A percentile compares a stretch with the other conserved stretches of the same genome.
Conservation (phyloP, 1,140 invertebrate genomes). For the Acromyrmex echinatior region DNA sequence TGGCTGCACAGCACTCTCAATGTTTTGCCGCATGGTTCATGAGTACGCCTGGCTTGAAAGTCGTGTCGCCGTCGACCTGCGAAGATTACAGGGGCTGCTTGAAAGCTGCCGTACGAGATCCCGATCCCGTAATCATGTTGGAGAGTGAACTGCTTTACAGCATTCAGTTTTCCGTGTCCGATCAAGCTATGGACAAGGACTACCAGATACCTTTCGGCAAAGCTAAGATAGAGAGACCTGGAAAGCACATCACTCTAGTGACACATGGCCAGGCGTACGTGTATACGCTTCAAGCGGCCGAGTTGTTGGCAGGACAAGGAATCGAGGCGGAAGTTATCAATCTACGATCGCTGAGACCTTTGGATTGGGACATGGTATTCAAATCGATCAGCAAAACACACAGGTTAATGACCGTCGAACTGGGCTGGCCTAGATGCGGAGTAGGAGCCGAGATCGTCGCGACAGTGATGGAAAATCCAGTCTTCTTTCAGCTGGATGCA, state of each 20-base stretch:
- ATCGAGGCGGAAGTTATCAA: conserved; percentile 92
- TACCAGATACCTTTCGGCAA: conserved; percentile 92
- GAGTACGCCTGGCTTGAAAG: conserved; percentile 91
- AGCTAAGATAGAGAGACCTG: conserved; percentile 91
- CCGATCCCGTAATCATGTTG: conserved; percentile 90
- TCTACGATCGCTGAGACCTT: conserved; percentile 89
- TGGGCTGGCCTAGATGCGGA: conserved; percentile 91
- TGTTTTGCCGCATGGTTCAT: conserved; percentile 92
- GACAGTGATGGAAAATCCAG: conserved; percentile 87
- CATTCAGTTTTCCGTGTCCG: conserved; percentile 77
- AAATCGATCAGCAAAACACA: conserved; percentile 92
- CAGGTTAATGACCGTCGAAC: conserved; percentile 90
- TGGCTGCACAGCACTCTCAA: conserved; percentile 93
- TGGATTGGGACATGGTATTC: conserved; percentile 89
- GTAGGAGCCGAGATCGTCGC: conserved; percentile 91
- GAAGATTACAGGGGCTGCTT: conserved; percentile 91
- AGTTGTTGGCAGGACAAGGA: conserved; percentile 87
- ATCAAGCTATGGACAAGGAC: conserved; percentile 89
- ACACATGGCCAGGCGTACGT: conserved; percentile 87
- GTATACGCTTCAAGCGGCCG: conserved; percentile 89
- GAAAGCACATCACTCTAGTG: conserved; percentile 90
- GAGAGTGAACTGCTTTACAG: conserved; percentile 93
- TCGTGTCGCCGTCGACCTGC: conserved; percentile 90
- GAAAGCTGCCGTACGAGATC: conserved; percentile 90
- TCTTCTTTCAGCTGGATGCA: conserved; percentile 91